Conservation (phyloP, 1,140 invertebrate species). For the Neelides sp. region DNA sequence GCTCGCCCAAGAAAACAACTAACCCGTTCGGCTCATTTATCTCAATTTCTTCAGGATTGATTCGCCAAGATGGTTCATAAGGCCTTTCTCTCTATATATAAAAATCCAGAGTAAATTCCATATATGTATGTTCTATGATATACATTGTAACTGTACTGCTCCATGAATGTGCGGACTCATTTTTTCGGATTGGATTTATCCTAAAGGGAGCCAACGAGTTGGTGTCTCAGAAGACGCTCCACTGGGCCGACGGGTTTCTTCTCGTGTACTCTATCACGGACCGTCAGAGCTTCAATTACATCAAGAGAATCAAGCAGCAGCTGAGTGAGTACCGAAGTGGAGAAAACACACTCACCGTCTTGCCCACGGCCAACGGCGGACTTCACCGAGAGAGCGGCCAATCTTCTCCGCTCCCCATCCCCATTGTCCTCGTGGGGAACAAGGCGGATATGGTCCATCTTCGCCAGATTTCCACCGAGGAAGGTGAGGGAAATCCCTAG, state of each 20-base stretch:
- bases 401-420: constrained; percentile 34
- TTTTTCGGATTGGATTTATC: constrained; percentile 25
- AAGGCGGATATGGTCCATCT: constrained; percentile 86
- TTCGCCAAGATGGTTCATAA: too few species aligned
- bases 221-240: constrained; percentile 57
- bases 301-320: constrained; percentile 57
- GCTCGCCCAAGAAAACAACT: too few species aligned
- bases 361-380: not conserved
- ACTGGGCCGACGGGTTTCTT: constrained; percentile 78
- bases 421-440: constrained; percentile 69
- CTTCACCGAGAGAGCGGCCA: constrained; percentile 10
- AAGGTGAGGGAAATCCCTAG: too few species aligned
- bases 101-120: too few species aligned
- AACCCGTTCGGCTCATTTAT: too few species aligned
- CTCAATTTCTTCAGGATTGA: too few species aligned
- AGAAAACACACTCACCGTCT: constrained; percentile 14
- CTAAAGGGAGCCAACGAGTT: constrained; percentile 52
- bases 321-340: constrained; percentile 42
- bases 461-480: constrained; percentile 71
- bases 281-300: constrained; percentile 68
- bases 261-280: constrained; percentile 87
- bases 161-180: too few species aligned
- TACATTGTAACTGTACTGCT: too few species aligned
- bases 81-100: too few species aligned
- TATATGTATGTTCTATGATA: too few species aligned